Conservation (phyloP, 2,113 vertebrate genomes). For the Forbesichthys agassizii region DNA sequence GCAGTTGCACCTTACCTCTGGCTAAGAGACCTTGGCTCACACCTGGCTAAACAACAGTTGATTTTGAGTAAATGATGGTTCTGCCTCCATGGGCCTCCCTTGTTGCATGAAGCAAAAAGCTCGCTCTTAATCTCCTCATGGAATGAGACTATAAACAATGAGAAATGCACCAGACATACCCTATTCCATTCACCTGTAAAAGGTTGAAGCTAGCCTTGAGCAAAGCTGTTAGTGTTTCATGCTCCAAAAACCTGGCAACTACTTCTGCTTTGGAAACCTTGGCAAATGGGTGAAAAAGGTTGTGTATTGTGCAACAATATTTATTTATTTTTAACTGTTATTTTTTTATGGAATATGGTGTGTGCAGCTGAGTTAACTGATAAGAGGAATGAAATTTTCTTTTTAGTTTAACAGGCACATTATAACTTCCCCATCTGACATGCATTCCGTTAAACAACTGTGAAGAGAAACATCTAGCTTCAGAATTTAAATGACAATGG, state of each 20-base stretch:
- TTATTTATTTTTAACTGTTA: constrained; percentile 35
- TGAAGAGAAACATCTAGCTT: constrained; percentile 33
- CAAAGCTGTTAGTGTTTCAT: constrained; percentile 72
- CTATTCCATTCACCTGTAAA: constrained; percentile 58
- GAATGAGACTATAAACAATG: constrained; percentile 69
- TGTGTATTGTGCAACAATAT: constrained; percentile 16
- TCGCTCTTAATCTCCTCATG: constrained; percentile 65
- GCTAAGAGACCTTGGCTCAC: constrained; percentile 42
- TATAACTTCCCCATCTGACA: constrained; percentile 9
- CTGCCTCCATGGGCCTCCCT: constrained; percentile 44
- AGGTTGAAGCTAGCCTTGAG: constrained; percentile 72
- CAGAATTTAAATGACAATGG: constrained; percentile 25
- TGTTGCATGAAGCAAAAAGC: constrained; percentile 57
- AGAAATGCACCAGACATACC: constrained; percentile 64
- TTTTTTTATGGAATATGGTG: background rate
- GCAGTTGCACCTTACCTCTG: constrained; percentile 33
- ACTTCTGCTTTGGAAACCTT: constrained; percentile 62
- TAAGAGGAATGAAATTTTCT: constrained; percentile 13
- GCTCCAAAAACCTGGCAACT: constrained; percentile 69
- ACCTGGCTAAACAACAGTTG: constrained; percentile 46
- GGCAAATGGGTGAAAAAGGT: constrained; percentile 39
- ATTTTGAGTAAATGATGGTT: constrained; percentile 67
- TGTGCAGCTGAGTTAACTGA: background rate
- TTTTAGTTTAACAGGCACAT: constrained; percentile 1
- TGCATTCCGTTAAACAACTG: constrained; percentile 8